These are phyloP conservation scores for Cydia splendana DNA, from an alignment of 1,140 invertebrate genomes.

Conservation along the genomic window DNA sequence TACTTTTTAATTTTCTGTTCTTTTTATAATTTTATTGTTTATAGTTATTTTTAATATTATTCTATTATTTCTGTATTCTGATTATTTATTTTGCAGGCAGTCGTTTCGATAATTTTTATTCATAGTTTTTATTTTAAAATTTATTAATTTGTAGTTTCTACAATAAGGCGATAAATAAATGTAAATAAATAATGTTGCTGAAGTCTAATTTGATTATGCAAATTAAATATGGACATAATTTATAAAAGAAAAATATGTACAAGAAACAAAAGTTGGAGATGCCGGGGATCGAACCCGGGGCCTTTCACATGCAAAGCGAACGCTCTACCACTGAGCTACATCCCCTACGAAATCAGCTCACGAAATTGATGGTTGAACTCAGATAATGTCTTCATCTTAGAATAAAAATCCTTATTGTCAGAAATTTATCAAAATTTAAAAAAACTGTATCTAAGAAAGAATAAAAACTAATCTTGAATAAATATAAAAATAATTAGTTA, in stretches of 20 bases:
- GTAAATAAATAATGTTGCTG: background rate
- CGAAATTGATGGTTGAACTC: conserved; percentile 18
- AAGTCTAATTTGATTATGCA: background rate
- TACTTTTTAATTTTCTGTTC: background rate
- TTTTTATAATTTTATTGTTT: no score
- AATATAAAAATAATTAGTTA: no score
- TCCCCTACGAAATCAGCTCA: conserved; percentile 16
- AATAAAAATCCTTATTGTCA: no score
- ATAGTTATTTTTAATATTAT: no score
- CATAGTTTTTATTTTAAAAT: no score
- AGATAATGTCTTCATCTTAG: background rate
- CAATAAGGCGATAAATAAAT: background rate
- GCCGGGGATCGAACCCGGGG: conserved; percentile 91
- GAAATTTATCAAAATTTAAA: no score
- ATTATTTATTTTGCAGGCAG: no score
- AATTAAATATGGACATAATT: background rate
- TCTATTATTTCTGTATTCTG: no score
- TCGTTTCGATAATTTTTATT: no score
- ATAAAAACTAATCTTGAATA: no score
- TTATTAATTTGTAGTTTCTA: no score
- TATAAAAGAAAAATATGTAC: background rate
- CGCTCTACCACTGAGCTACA: conserved; percentile 86
- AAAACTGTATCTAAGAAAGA: no score
- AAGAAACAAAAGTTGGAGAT: conserved; percentile 67
- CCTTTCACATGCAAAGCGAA: conserved; percentile 94